Evolutionary conservation across 2,888 invertebrate genomes (phyloP), one percentile per base, ranked within the genome.

Genomic region (Limnephilus auricula): DNA sequence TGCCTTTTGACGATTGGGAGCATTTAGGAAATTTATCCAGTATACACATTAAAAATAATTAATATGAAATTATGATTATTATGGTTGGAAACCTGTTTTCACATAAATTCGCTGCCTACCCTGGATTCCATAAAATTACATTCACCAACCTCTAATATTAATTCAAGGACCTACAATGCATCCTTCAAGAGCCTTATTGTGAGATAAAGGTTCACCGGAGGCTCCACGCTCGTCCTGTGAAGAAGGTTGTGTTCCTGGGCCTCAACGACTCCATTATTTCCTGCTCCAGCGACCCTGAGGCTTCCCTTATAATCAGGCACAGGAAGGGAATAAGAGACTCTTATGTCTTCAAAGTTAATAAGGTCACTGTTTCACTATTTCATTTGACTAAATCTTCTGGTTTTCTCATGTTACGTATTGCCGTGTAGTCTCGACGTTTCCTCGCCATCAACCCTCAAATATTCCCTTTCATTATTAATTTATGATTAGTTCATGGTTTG

Each of bases 201-300:
- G 93, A 94, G 79, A 94, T 96, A 12, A 94, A 94, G 30, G 94
- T 94, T 1, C 95, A 95, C 94, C 95, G 95, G 5, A 94, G 94
- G 15, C 94, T 96, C 0, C 97, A 97, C 94, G 93, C 94, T 0
- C 95, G 96, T n/a, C 93, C 95, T 0, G 95, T 97, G 0, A 95
- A 95, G 5, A 95, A 95, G 40, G 94, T 97, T 32, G 93, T 94
- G 79, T 96, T 95, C 94, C 95, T 94, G 79, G 94, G 94, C 0
- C 95, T 95, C 31, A 96, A 96, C 13, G 94, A 95, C 89, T 94
- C 96, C 12, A 93, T 97, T 84, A 94, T 96, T 90, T 96, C 96
- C 91, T 97, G 97, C 94, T 96, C 97, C 79, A 95, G 95, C 93
- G 96, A 97, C 94, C 94, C 95, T 0, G 94, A 94, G n/a, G 94